Evolutionary conservation across 2,113 vertebrate species (phyloP).

Genomic region (Syrrhaptes paradoxus): DNA sequence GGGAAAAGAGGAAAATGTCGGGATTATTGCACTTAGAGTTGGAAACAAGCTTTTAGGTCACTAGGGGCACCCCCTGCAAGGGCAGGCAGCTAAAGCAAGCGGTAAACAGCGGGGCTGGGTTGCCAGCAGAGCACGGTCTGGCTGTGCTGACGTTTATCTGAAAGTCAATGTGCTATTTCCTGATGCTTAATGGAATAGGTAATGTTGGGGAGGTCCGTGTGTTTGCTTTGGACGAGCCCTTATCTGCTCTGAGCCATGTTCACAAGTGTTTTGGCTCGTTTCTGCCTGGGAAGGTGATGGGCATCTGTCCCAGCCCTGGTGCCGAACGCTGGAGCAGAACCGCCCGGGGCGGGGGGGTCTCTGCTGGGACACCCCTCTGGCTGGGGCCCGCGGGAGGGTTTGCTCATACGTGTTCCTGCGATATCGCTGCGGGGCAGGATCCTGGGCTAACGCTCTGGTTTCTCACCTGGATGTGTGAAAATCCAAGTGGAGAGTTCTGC

Average conservation of each 20-base stretch:
- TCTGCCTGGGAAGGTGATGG: not conserved
- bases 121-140: not conserved
- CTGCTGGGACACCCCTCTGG: not conserved
- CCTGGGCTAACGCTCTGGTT: not conserved
- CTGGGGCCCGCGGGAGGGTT: not conserved
- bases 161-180: conserved; percentile 12
- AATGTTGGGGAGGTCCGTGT: not conserved
- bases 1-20: not conserved
- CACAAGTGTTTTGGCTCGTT: conserved; percentile 16
- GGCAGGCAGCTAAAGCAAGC: not conserved
- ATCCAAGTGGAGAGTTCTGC: not conserved
- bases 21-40: not conserved
- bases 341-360: not conserved
- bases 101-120: not conserved
- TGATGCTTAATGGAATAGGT: not conserved
- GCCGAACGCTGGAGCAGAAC: not conserved
- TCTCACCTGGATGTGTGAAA: not conserved
- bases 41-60: not conserved
- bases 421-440: too few species aligned
- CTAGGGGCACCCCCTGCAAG: not conserved
- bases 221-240: conserved; percentile 50
- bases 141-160: conserved; percentile 17
- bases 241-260: not conserved
- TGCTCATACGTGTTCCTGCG: not conserved
- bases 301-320: not conserved